Percentiles rank a stretch among this genome's conserved stretches.
These are phyloP conservation scores for Eupithecia insigniata DNA, from an alignment of 2,888 invertebrate genomes.

Conservation along the genomic window DNA sequence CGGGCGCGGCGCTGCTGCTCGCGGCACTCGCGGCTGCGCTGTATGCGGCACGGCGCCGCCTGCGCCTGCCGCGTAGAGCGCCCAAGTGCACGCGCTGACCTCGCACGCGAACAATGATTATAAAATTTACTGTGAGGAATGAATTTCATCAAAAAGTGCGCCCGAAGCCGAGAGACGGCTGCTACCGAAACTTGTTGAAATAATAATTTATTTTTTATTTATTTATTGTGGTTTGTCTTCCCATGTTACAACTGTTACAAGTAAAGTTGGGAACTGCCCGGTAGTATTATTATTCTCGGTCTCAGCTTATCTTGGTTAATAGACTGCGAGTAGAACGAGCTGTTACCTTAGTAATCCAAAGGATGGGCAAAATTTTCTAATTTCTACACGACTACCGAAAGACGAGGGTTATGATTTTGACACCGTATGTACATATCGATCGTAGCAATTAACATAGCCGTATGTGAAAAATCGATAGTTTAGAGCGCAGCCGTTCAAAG, in stretches of 20 bases:
- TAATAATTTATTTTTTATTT: not conserved
- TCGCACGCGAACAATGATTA: conserved; percentile 23
- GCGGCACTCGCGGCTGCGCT: conserved; percentile 88
- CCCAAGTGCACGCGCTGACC: conserved; percentile 36
- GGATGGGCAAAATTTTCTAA: too few species aligned
- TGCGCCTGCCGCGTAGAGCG: conserved; percentile 37
- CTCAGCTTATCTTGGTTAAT: too few species aligned
- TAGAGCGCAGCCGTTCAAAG: too few species aligned
- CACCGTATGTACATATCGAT: too few species aligned
- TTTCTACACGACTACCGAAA: too few species aligned
- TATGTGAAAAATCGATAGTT: too few species aligned
- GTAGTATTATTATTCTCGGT: too few species aligned
- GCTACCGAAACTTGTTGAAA: conserved; percentile 9
- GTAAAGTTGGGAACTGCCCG: too few species aligned
- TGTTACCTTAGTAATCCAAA: too few species aligned
- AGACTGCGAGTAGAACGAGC: too few species aligned
- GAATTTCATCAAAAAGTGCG: not conserved
- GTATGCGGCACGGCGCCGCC: conserved; percentile 67
- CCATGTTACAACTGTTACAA: not conserved
- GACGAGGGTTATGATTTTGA: too few species aligned
- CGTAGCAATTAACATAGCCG: too few species aligned
- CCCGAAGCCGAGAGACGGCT: not conserved
- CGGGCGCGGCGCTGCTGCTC: conserved; percentile 84
- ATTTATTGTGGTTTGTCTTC: not conserved
- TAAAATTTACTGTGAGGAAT: conserved; percentile 12